These are phyloP conservation scores for Marmota monax DNA, from an alignment of 2,113 vertebrate genomes.

Conservation along the genomic window DNA sequence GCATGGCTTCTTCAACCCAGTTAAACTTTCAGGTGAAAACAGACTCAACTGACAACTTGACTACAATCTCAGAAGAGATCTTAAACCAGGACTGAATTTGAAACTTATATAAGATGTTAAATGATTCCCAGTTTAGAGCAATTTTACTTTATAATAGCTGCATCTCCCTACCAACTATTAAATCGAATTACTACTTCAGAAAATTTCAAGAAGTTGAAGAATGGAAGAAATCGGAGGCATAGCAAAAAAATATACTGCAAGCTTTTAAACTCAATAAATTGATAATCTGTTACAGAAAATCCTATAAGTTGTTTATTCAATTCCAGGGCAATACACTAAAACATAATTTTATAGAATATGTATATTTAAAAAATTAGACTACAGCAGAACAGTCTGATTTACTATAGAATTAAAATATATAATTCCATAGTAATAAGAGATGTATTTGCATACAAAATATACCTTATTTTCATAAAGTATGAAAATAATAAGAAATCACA, in stretches of 20 bases:
- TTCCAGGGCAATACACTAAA: not conserved
- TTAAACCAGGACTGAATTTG: not conserved
- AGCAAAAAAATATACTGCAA: not conserved
- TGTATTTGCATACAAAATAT: constrained; percentile 48
- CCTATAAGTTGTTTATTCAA: not conserved
- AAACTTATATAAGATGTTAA: not conserved
- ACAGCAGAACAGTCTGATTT: constrained; percentile 54
- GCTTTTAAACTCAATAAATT: not conserved
- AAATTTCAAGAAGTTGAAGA: not conserved
- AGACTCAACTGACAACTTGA: not conserved
- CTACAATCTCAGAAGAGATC: not conserved
- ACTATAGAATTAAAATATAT: constrained; percentile 37
- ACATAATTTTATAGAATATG: constrained; percentile 44
- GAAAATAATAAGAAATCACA: constrained; percentile 61
- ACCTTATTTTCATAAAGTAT: constrained; percentile 42
- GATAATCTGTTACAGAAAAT: constrained; percentile 20
- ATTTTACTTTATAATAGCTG: not conserved
- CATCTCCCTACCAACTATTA: not conserved
- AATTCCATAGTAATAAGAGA: not conserved
- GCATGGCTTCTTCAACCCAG: not conserved
- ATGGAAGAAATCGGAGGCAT: not conserved
- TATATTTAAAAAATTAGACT: constrained; percentile 5
- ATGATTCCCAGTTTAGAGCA: not conserved
- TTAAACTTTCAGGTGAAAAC: not conserved
- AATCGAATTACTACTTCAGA: not conserved